Conservation (phyloP, 2,888 invertebrate species). For the Hypomecis atomaria region DNA sequence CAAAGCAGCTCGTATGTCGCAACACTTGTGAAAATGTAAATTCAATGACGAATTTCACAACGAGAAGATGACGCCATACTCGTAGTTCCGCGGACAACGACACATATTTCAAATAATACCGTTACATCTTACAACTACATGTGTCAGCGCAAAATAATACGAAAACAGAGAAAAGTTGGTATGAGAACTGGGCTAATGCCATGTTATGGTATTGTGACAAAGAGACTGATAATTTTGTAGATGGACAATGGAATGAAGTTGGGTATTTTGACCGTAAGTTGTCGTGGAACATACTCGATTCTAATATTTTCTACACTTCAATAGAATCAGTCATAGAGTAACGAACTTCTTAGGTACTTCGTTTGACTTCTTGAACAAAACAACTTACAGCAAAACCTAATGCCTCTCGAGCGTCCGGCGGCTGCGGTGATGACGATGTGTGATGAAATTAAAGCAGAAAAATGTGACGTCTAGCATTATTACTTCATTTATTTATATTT, state of each 20-base stretch:
- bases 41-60: conserved; percentile 10
- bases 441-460: no score
- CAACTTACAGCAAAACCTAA: no score
- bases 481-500: no score
- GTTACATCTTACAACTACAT: conserved; percentile 13
- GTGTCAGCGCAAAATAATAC: conserved; percentile 18
- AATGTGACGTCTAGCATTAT: no score
- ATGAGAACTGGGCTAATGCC: conserved; percentile 20
- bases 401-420: no score
- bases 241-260: background rate
- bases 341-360: no score
- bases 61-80: background rate
- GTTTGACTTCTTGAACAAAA: no score
- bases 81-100: conserved; percentile 15
- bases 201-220: background rate
- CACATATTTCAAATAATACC: conserved; percentile 16
- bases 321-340: no score
- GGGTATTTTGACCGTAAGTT: background rate
- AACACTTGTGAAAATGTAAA: conserved; percentile 1
- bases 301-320: background rate
- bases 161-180: conserved; percentile 18
- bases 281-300: no score
- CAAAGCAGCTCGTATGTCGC: background rate
- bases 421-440: no score
- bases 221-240: conserved; percentile 1